A percentile compares a stretch with the other conserved stretches of the same genome.
Conservation (phyloP, 35 echinoderm and acorn worm genomes). For the Lytechinus pictus region DNA sequence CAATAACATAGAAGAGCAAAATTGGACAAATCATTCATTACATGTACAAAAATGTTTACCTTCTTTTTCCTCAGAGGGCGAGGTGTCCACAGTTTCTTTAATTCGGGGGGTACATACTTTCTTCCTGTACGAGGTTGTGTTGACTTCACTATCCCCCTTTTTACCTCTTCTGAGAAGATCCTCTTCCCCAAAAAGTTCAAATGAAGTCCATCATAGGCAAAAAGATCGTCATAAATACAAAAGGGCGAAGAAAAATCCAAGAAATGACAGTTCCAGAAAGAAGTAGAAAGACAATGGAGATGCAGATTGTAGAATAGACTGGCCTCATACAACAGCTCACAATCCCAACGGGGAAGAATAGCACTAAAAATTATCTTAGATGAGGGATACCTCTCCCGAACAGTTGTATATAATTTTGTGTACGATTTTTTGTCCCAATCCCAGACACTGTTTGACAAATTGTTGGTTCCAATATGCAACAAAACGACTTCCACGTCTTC, state of each 20-base stretch:
- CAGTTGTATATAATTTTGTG: neutral
- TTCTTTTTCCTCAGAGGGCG: slow-evolving; percentile 20
- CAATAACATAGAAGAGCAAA: too few species aligned
- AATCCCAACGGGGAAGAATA: neutral
- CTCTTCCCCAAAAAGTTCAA: neutral
- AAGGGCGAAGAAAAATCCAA: neutral
- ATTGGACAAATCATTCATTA: too few species aligned
- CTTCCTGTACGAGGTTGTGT: neutral
- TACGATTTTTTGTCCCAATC: neutral
- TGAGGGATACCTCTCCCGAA: neutral
- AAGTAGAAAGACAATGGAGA: neutral
- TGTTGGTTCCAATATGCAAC: neutral
- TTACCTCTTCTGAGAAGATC: neutral
- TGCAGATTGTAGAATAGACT: neutral
- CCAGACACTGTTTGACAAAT: neutral
- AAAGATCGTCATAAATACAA: neutral
- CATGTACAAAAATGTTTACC: neutral
- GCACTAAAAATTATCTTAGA: slow-evolving; percentile 3
- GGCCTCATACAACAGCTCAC: neutral
- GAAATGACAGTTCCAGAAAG: neutral
- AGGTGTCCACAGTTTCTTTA: slow-evolving; percentile 36
- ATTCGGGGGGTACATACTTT: neutral
- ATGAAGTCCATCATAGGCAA: neutral
- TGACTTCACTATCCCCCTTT: neutral
- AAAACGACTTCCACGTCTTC: neutral